Base-by-base conservation (phyloP, 2,113 vertebrate genomes). In the Serinus canaria region DNA sequence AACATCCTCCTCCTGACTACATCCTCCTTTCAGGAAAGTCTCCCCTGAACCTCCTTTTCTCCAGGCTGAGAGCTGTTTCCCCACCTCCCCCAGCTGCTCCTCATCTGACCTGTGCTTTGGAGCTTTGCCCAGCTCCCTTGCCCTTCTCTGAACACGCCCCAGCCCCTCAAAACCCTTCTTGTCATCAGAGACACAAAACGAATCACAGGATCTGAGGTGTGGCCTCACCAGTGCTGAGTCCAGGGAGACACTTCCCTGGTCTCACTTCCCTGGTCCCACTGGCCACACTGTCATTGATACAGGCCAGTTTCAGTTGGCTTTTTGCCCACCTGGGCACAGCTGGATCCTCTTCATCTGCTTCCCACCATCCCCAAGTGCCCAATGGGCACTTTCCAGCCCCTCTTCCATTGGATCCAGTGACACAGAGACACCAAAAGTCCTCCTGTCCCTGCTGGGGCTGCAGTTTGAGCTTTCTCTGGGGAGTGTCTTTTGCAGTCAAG, bases 111-210 rank as follows among this genome's bases (percentile, higher is more conserved):
- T 15, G 17, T 46, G 39, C 21, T 67, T 7, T 5, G 5, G 59
- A 79, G 15, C 1, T 2, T 46, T 41, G 21, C 25, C 39, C 66
- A 85, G 20, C 28, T 73, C 39, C 16, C 7, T 31, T 31, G 19
- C 24, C 30, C 25, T 41, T 67, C n/a, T 85, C 39, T 47, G 21
- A 24, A 47, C 39, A 13, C 0, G 0, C 1, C 8, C 58, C 24
- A 60, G 52, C 21, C 31, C 10, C 11, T 79, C 52, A 41, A 41
- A 28, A 17, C 18, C n/a, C 16, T 85, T 73, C 37, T 66, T 35
- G n/a, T 19, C 17, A 14, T 4, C n/a, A 35, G 21, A 28, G 21
- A 37, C 11, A 12, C 28, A n/a, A 44, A 73, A 46, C 3, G 33
- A 30, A 44, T 0, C 28, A 2, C 67, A 13, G 59, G 25, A 22